Percentiles rank a stretch among this genome's conserved stretches.
These are phyloP conservation scores for Brachionus rubens DNA, from an alignment of 1,140 invertebrate species.

Conservation along the genomic window DNA sequence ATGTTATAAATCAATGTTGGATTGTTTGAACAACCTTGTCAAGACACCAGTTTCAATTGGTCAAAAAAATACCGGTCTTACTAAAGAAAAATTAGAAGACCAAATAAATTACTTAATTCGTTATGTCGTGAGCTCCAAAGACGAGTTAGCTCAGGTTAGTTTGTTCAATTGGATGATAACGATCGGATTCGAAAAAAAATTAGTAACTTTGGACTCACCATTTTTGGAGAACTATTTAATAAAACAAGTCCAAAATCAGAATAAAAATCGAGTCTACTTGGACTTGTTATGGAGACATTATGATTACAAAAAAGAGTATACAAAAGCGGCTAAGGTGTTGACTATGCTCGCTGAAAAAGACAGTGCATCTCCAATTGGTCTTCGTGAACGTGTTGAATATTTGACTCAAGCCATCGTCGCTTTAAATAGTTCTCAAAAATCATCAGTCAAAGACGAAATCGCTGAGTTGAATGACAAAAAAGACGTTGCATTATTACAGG, in stretches of 20 bases:
- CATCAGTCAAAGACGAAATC: conserved; percentile 38
- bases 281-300: conserved; percentile 94
- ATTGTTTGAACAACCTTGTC: conserved; percentile 76
- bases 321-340: conserved; percentile 84
- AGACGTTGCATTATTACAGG: conserved; percentile 63
- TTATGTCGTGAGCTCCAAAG: conserved; percentile 64
- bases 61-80: conserved; percentile 56
- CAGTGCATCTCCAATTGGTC: conserved; percentile 62
- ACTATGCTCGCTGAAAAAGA: conserved; percentile 78
- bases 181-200: conserved; percentile 71
- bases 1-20: conserved; percentile 80
- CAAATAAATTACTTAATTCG: conserved; percentile 62
- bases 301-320: conserved; percentile 83
- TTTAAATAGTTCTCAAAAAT: conserved; percentile 37
- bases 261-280: conserved; percentile 65
- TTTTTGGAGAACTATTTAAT: conserved; percentile 77
- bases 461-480: conserved; percentile 89
- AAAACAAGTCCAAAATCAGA: conserved; percentile 60
- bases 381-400: conserved; percentile 76
- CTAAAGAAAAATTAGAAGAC: conserved; percentile 53
- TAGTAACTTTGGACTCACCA: conserved; percentile 71
- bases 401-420: conserved; percentile 76
- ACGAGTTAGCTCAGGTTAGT: conserved; percentile 82
- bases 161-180: conserved; percentile 90
- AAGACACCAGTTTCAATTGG: conserved; percentile 61